Percentiles rank a stretch among this genome's conserved stretches.
Evolutionary conservation across 2,797 vertebrate genomes (phyloP).

Genomic region (Centropyge bicolor): DNA sequence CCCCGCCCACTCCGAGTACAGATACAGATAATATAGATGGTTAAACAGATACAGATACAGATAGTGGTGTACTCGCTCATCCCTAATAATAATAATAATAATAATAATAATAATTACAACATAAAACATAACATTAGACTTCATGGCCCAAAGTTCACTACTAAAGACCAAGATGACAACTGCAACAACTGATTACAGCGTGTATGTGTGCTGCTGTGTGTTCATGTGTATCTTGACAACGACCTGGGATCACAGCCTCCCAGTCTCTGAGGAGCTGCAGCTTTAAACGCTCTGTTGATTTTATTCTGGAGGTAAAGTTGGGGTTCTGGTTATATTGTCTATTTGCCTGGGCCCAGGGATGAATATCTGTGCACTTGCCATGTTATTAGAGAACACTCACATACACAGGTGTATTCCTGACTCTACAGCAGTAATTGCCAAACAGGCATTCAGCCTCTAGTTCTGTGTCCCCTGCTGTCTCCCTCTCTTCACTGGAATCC

Average conservation of each 20-base stretch:
- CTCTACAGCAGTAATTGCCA: slow-evolving; percentile 3
- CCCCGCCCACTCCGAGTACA: no score
- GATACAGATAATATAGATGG: no score
- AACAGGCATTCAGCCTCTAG: neutral
- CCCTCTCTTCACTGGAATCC: neutral
- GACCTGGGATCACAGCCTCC: slow-evolving; percentile 1
- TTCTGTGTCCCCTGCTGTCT: neutral
- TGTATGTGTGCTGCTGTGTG: neutral
- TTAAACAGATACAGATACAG: no score
- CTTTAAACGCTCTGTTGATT: slow-evolving; percentile 52
- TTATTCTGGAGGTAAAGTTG: slow-evolving; percentile 29
- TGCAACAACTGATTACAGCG: neutral
- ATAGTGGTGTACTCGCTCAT: no score
- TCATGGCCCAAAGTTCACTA: neutral
- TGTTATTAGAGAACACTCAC: neutral
- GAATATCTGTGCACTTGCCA: neutral
- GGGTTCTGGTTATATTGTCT: slow-evolving; percentile 23
- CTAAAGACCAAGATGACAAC: slow-evolving; percentile 8
- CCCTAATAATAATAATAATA: no score
- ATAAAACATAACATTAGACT: no score
- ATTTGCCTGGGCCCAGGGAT: neutral
- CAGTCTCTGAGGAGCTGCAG: slow-evolving; percentile 26
- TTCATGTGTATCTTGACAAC: neutral
- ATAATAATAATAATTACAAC: no score
- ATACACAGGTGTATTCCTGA: neutral